A percentile compares a stretch with the other conserved stretches of the same genome.
phyloP scores from a whole-genome alignment of 2,888 invertebrate species.

The Elmis aenea region DNA sequence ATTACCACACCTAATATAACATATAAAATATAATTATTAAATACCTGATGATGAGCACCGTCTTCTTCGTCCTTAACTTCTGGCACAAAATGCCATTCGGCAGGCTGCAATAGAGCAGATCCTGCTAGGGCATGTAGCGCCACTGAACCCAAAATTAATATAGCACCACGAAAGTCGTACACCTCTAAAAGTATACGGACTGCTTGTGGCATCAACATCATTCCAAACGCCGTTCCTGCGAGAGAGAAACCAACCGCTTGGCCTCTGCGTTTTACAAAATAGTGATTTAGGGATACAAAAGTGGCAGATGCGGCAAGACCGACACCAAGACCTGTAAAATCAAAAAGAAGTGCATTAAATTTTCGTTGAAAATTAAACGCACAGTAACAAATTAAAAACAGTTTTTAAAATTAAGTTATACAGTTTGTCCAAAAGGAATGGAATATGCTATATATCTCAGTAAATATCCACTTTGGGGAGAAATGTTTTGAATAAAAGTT shows the following conservation, averaged over 20 bases:
- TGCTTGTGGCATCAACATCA: constrained; percentile 75
- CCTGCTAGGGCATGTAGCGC: constrained; percentile 66
- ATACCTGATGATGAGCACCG: constrained; percentile 46
- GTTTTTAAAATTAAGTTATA: too few relatives aligned
- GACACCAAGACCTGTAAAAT: constrained; percentile 68
- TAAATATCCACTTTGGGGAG: too few relatives aligned
- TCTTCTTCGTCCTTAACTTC: constrained; percentile 52
- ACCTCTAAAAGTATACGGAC: constrained; percentile 59
- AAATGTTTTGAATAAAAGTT: too few relatives aligned
- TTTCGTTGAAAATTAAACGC: too few relatives aligned
- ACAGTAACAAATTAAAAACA: too few relatives aligned
- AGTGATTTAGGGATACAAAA: constrained; percentile 74
- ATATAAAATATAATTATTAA: too few relatives aligned
- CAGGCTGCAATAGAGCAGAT: constrained; percentile 63
- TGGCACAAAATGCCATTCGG: constrained; percentile 64
- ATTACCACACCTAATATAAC: too few relatives aligned
- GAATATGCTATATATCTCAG: too few relatives aligned
- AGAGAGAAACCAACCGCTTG: constrained; percentile 76
- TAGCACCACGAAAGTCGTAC: constrained; percentile 64
- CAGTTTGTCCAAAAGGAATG: too few relatives aligned
- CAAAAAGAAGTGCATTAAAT: constrained; percentile 5
- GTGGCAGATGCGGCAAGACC: constrained; percentile 72
- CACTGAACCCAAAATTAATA: constrained; percentile 61
- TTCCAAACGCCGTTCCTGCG: constrained; percentile 74
- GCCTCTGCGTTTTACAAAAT: constrained; percentile 69